Evolutionary conservation across 1,140 invertebrate genomes (phyloP).

Genomic region (Scaptodrosophila lebanonensis): DNA sequence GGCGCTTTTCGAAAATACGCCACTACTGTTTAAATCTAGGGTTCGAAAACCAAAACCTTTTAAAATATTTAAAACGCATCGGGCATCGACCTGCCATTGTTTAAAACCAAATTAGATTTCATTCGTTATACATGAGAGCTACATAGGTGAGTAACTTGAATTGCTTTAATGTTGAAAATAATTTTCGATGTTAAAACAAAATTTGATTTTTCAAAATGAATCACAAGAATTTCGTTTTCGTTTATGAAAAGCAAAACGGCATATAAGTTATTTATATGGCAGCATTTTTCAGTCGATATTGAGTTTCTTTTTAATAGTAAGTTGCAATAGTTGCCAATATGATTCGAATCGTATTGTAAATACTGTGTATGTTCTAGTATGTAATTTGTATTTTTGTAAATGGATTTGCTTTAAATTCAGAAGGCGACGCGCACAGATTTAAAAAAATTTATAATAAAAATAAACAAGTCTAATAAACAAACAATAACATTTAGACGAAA

Average conservation of each 20-base stretch:
- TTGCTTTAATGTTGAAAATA: conserved; percentile 34
- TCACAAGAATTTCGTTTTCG: conserved; percentile 58
- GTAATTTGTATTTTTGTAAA: no score
- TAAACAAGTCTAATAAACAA: no score
- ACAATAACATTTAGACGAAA: no score
- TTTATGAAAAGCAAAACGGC: conserved; percentile 36
- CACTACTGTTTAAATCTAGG: background rate
- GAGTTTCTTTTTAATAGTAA: conserved; percentile 18
- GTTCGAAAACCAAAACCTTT: background rate
- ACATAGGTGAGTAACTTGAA: conserved; percentile 15
- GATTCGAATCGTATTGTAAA: no score
- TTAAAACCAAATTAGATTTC: conserved; percentile 49
- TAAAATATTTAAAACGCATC: conserved; percentile 1
- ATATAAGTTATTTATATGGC: conserved; percentile 49
- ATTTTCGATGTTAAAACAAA: conserved; percentile 63
- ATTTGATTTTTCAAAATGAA: no score
- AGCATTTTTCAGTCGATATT: conserved; percentile 70
- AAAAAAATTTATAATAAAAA: no score
- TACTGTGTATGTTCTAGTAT: no score
- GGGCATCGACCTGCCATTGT: conserved; percentile 9
- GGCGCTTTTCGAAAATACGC: background rate
- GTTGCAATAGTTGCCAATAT: no score
- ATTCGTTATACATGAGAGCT: conserved; percentile 39
- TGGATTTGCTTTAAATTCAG: no score
- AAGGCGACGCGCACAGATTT: no score